A percentile compares a stretch with the other conserved stretches of the same genome.
These are phyloP conservation scores for Lithophane semibrunnea DNA, from an alignment of 2,888 invertebrate genomes.

Conservation along the genomic window DNA sequence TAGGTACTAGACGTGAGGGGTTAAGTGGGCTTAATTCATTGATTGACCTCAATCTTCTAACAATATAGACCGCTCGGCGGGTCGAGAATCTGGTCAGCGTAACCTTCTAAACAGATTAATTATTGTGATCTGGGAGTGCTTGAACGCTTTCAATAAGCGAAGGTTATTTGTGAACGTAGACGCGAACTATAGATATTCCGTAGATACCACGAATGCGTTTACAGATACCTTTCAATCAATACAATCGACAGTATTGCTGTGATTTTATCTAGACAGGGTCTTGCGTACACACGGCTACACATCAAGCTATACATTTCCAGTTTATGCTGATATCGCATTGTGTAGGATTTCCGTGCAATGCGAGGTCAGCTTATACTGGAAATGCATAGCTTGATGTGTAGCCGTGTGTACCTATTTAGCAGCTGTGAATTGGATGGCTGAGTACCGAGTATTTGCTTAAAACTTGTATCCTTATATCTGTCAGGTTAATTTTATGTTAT, in stretches of 20 bases:
- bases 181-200: background rate
- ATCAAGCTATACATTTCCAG: no score
- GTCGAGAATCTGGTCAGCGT: conserved; percentile 58
- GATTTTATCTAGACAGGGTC: no score
- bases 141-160: conserved; percentile 15
- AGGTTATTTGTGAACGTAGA: conserved; percentile 3
- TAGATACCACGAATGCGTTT: background rate
- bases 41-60: conserved; percentile 86
- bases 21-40: conserved; percentile 76
- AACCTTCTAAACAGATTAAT: conserved; percentile 54
- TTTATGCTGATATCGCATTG: no score
- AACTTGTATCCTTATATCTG: background rate
- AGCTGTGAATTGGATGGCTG: background rate
- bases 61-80: conserved; percentile 76
- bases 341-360: no score
- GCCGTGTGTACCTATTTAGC: background rate
- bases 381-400: no score
- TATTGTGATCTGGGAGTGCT: conserved; percentile 34
- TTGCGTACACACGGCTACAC: no score
- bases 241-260: conserved; percentile 1
- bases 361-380: no score
- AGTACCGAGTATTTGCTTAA: background rate
- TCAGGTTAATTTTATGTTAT: background rate
- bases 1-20: conserved; percentile 60
- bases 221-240: background rate